Evolutionary conservation across 2,888 invertebrate species (phyloP).

Genomic region (Drosophila mulleri): DNA sequence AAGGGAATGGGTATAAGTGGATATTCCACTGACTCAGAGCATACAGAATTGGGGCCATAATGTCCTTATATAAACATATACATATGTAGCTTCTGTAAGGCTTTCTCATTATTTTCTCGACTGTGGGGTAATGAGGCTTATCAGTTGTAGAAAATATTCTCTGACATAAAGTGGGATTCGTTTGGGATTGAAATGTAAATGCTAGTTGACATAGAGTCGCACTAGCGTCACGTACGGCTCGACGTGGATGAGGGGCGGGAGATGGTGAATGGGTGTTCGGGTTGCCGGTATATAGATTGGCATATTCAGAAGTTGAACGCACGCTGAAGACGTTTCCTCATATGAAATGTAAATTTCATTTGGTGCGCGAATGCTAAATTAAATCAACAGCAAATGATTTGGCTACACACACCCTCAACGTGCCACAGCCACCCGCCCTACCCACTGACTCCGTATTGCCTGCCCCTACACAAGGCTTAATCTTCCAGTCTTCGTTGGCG

Average conservation of each 20-base stretch:
- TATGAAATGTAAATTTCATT: constrained; percentile 55
- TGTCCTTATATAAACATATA: background rate
- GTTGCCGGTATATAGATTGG: constrained; percentile 10
- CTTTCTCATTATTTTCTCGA: background rate
- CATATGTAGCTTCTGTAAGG: background rate
- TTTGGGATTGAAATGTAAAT: constrained; percentile 6
- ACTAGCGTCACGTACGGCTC: constrained; percentile 3
- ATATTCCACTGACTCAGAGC: too few relatives aligned
- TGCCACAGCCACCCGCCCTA: background rate
- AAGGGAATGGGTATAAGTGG: too few relatives aligned
- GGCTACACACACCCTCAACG: constrained; percentile 4
- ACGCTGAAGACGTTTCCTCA: constrained; percentile 32
- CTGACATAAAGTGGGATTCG: background rate
- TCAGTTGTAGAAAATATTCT: background rate
- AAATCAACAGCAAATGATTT: constrained; percentile 64
- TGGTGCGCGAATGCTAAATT: constrained; percentile 54
- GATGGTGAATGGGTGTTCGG: background rate
- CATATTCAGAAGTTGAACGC: constrained; percentile 26
- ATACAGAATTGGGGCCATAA: too few relatives aligned
- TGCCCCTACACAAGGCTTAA: background rate
- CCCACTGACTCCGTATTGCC: too few relatives aligned
- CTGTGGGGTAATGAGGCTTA: background rate
- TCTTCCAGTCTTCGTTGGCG: background rate
- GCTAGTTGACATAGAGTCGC: background rate
- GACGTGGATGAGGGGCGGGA: background rate